Evolutionary conservation across 2,113 vertebrate genomes (phyloP).

Genomic region (Panthera leo): DNA sequence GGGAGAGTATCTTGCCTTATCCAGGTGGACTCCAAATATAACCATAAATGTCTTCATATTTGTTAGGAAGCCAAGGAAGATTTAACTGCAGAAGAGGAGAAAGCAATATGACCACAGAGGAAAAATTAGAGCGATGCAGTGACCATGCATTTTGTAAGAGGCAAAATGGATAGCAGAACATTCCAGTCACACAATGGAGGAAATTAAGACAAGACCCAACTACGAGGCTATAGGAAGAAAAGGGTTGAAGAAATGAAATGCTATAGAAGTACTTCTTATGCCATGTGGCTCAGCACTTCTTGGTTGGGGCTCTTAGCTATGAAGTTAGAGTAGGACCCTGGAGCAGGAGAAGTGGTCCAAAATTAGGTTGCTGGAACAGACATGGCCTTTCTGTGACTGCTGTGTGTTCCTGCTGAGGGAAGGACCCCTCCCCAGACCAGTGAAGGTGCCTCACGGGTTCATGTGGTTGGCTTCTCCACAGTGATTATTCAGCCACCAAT

Average conservation of each 20-base stretch:
- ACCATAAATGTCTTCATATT: background rate
- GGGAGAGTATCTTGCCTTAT: background rate
- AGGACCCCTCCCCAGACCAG: background rate
- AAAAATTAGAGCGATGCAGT: background rate
- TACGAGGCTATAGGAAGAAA: background rate
- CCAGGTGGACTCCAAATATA: background rate
- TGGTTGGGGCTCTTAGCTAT: background rate
- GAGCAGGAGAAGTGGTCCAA: background rate
- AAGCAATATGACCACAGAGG: background rate
- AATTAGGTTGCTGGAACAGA: background rate
- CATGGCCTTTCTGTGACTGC: background rate
- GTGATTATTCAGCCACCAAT: background rate
- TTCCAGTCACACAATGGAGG: background rate
- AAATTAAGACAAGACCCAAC: background rate
- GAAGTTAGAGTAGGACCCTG: background rate
- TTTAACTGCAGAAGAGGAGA: background rate
- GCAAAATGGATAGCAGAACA: background rate
- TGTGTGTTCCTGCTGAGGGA: background rate
- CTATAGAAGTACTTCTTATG: background rate
- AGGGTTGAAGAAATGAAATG: background rate
- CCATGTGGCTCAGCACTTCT: background rate
- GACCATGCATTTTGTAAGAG: background rate
- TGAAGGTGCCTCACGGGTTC: background rate
- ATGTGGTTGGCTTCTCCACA: background rate
- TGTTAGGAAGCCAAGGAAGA: background rate